phyloP scores from a whole-genome alignment of 2,113 vertebrate species.

The Cnemophilus loriae region DNA sequence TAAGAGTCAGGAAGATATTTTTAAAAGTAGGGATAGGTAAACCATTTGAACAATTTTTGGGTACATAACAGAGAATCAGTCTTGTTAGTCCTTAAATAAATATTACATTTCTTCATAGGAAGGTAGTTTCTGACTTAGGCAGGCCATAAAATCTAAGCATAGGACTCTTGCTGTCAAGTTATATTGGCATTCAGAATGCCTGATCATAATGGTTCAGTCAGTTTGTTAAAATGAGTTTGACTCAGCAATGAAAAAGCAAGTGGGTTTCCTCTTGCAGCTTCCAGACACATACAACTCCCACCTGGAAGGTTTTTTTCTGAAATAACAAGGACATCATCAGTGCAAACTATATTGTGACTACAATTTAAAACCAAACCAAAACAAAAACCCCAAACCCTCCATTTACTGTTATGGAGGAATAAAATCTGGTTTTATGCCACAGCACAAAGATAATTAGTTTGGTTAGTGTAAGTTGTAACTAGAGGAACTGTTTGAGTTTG shows the following conservation, averaged over 20 bases:
- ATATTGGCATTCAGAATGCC: not conserved
- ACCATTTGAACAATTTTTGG: not conserved
- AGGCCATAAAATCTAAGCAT: not conserved
- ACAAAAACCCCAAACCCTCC: not conserved
- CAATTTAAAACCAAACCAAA: not conserved
- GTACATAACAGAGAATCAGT: not conserved
- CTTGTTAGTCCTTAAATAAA: not conserved
- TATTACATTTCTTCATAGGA: not conserved
- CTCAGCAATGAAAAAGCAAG: not conserved
- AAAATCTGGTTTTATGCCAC: not conserved
- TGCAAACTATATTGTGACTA: not conserved
- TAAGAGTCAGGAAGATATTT: not conserved
- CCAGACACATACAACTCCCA: not conserved
- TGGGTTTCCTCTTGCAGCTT: not conserved
- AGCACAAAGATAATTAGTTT: not conserved
- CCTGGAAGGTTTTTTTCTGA: not conserved
- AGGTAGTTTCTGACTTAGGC: not conserved
- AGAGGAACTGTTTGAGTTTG: not conserved
- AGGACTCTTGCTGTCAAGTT: not conserved
- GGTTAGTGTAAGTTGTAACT: accelerated
- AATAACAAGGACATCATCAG: not conserved
- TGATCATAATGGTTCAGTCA: not conserved
- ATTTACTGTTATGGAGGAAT: not conserved
- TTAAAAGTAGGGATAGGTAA: not conserved
- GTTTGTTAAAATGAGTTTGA: slow-evolving; percentile 1